Evolutionary conservation across 2,113 vertebrate genomes (phyloP).

Genomic region (Abramis brama): DNA sequence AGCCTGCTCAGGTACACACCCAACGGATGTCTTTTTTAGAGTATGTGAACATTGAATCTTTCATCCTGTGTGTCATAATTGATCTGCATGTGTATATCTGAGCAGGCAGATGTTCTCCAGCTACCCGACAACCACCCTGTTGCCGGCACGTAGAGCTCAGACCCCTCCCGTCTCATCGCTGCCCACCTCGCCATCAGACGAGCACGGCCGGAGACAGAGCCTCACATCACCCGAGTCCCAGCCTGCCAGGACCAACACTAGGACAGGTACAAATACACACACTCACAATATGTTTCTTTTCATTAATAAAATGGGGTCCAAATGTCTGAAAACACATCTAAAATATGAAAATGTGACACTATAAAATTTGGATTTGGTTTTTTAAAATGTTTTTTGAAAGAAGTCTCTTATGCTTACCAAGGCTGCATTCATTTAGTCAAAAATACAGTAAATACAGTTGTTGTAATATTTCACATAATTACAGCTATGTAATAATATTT

Average conservation of each 20-base stretch:
- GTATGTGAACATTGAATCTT: not conserved
- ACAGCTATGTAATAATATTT: too few species aligned
- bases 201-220: conserved; percentile 92
- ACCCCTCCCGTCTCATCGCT: conserved; percentile 94
- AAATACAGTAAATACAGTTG: too few species aligned
- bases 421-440: too few species aligned
- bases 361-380: too few species aligned
- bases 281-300: not conserved
- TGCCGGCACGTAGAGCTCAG: conserved; percentile 90
- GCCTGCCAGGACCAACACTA: conserved; percentile 83
- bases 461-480: too few species aligned
- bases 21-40: not conserved
- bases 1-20: conserved; percentile 89
- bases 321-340: too few species aligned
- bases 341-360: too few species aligned
- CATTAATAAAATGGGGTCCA: not conserved
- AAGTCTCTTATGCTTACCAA: too few species aligned
- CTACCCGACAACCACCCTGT: conserved; percentile 92
- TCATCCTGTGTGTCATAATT: not conserved
- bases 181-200: conserved; percentile 94
- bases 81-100: conserved; percentile 45
- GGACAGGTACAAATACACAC: conserved; percentile 76
- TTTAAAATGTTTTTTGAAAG: too few species aligned
- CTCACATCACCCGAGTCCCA: conserved; percentile 96
- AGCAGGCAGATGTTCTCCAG: conserved; percentile 99